Percentiles rank a stretch among this genome's conserved stretches.
phyloP scores from a whole-genome alignment of 2,113 vertebrate genomes.

The Pipra filicauda region DNA sequence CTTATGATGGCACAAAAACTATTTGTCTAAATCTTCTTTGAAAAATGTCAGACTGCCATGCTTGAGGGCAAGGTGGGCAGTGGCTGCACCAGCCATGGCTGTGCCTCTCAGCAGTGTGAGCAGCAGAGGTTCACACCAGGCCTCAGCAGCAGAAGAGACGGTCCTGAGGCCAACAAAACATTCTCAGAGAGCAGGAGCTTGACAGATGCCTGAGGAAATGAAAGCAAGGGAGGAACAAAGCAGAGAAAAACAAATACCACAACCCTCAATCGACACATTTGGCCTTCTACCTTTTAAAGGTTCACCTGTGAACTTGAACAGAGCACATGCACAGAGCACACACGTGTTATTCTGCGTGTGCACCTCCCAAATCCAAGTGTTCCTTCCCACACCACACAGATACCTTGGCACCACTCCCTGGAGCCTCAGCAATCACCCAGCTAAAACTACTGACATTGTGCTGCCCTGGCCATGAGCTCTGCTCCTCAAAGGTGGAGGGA shows the following conservation, averaged over 20 bases:
- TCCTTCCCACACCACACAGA: background rate
- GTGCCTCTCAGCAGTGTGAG: fast-evolving
- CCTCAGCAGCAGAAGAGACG: background rate
- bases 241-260: background rate
- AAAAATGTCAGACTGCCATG: background rate
- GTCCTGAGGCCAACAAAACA: background rate
- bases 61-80: background rate
- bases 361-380: background rate
- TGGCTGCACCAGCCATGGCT: background rate
- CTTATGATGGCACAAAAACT: background rate
- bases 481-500: background rate
- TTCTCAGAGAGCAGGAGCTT: background rate
- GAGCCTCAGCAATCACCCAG: background rate
- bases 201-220: background rate
- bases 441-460: background rate
- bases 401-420: background rate
- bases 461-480: background rate
- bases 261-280: background rate
- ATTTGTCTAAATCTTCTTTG: background rate
- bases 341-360: fast-evolving
- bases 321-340: background rate
- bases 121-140: background rate
- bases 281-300: background rate
- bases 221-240: background rate
- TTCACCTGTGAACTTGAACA: background rate